Evolutionary conservation across 2,888 invertebrate genomes (phyloP).

Genomic region (Disparrhopalites patrizii): DNA sequence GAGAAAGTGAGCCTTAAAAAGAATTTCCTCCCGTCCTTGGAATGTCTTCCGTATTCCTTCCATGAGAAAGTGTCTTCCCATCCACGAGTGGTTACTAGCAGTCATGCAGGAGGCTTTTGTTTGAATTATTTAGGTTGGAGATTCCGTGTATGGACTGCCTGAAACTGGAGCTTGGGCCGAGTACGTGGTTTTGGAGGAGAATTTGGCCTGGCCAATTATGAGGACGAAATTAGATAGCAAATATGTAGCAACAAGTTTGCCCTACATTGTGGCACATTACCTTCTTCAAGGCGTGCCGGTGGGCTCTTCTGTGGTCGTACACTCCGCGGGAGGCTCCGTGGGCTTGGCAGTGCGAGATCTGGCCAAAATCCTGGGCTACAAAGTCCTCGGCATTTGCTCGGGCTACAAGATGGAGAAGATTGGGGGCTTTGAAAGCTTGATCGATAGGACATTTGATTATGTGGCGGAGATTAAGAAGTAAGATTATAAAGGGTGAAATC

Average conservation of each 20-base stretch:
- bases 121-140: conserved; percentile 61
- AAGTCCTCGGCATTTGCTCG: conserved; percentile 79
- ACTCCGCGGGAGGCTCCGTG: conserved; percentile 84
- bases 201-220: conserved; percentile 68
- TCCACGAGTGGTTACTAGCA: background rate
- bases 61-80: no score
- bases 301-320: conserved; percentile 72
- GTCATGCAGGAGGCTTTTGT: background rate
- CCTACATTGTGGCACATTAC: conserved; percentile 80
- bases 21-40: no score
- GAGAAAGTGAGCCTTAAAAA: no score
- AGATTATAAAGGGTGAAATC: no score
- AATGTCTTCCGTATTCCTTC: no score
- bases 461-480: conserved; percentile 79
- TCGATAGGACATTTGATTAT: conserved; percentile 78
- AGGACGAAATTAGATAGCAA: conserved; percentile 58
- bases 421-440: conserved; percentile 68
- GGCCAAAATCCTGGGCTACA: conserved; percentile 61
- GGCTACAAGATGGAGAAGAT: conserved; percentile 79
- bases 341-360: conserved; percentile 51
- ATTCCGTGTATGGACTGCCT: conserved; percentile 76
- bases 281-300: conserved; percentile 75
- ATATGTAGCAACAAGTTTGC: conserved; percentile 78
- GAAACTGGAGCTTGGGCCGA: conserved; percentile 86
- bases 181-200: conserved; percentile 73